Base-by-base conservation (phyloP, 2,888 invertebrate species). In the Slavum lentiscoides region DNA sequence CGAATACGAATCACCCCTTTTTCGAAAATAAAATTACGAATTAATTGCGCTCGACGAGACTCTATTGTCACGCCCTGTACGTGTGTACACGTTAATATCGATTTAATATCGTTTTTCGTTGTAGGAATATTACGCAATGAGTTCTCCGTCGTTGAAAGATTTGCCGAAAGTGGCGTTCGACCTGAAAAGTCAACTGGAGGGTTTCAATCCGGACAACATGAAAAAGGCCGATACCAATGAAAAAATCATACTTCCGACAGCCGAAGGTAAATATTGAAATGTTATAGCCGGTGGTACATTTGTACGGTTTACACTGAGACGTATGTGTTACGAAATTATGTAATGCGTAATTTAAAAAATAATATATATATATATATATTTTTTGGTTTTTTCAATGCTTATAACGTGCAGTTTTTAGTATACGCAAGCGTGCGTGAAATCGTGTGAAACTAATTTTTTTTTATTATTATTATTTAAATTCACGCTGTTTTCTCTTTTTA, bases 201-300 rank as follows among this genome's bases (percentile, higher is more conserved):
- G 92, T 74, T 98, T 98, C 90, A 94, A 95, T 87, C 91, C 93
- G 83, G 91, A 92, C 85, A 92, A 93, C 85, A 90, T 98, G 87
- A 94, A 94, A 86, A 94, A 94, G 86, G 94, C 95, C 13, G 92
- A 92, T 85, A 96, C 96, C 82, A 91, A 93, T 84, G 97, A 97
- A 87, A 98, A 97, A 88, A 94, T 94, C 82, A 91, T 96, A 83
- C 89, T 98, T 85, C 97, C 97, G 82, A 94, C 96, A 66, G 95
- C 96, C 84, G 94, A 96, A 92, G 96, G 97, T 97, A 88, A 83
- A 39, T 49, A 15, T 13, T 43, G 39, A 4, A 39, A 6, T 39
- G 39, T 39, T n/a, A n/a, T n/a, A n/a, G n/a, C n/a, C n/a, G n/a
- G n/a, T n/a, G n/a, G n/a, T n/a, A n/a, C n/a, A n/a, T n/a, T n/a